Conservation (phyloP, 1,140 invertebrate genomes). For the Acromyrmex heyeri region DNA sequence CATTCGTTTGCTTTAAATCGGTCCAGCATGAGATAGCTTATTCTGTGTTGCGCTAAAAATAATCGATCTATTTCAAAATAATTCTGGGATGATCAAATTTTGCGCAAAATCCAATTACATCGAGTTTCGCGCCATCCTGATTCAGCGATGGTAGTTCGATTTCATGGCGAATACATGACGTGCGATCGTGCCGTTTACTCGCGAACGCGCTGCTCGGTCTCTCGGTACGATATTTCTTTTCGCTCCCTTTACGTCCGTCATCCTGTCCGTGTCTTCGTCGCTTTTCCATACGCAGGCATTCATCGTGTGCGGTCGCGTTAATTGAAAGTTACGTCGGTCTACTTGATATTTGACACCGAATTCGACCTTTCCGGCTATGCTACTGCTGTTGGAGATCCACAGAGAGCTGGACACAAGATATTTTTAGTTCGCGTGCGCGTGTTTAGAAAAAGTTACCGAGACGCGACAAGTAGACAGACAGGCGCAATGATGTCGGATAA, state of each 20-base stretch:
- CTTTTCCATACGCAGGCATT: constrained; percentile 18
- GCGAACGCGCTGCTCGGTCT: not conserved
- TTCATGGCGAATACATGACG: constrained; percentile 10
- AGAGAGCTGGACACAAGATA: constrained; percentile 7
- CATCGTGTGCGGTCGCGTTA: constrained; percentile 38
- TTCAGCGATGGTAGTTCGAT: constrained; percentile 22
- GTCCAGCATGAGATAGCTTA: constrained; percentile 25
- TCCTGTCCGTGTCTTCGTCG: constrained; percentile 43
- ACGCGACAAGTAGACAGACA: constrained; percentile 33
- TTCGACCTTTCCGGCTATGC: not conserved
- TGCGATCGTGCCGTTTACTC: constrained; percentile 44
- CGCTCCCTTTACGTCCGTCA: constrained; percentile 37
- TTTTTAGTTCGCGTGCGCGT: constrained; percentile 27
- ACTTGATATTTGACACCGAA: constrained; percentile 49
- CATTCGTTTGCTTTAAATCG: constrained; percentile 33
- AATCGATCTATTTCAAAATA: constrained; percentile 47
- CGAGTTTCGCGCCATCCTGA: constrained; percentile 17
- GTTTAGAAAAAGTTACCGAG: not conserved
- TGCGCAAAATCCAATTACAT: constrained; percentile 35
- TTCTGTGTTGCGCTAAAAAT: constrained; percentile 32
- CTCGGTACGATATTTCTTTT: constrained; percentile 29
- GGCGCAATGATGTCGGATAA: constrained; percentile 21
- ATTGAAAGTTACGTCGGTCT: constrained; percentile 50
- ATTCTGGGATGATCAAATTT: constrained; percentile 36
- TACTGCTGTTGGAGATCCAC: not conserved